Evolutionary conservation across 2,797 vertebrate species (phyloP), one percentile per base, ranked within the genome.

Genomic region (Brotula barbata): DNA sequence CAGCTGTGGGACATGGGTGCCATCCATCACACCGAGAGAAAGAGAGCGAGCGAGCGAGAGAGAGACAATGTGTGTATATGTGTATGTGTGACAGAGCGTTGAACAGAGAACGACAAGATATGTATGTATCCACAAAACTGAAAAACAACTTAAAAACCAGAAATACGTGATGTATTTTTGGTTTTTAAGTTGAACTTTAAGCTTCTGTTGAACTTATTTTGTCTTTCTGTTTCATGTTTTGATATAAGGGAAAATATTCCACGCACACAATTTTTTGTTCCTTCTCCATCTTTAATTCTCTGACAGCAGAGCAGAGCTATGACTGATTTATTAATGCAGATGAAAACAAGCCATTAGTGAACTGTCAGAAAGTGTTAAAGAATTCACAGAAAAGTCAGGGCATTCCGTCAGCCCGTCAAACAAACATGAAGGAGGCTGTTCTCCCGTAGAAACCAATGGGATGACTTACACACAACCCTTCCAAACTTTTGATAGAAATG

Each of bases 291-390:
- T n/a, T 25, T n/a, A 23, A 23, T 48, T 48, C 15, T 43, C 37
- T 21, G 46, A 31, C 25, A n/a, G 14, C 42, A 36, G 36, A n/a
- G 25, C 25, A 28, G 4, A 15, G 36, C 39, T 48, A 2, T 23
- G 15, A 23, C 6, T 44, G 20, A 41, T 64, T 43, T 16, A 56
- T 41, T 49, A n/a, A 11, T 13, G 13, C n/a, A 64, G 19, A 60
- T 59, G 9, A 51, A 56, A 48, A 7, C 9, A 28, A 58, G 63
- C 53, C 28, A 51, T 55, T 51, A 25, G 28, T 33, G 23, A 49
- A 12, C 21, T 37, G 31, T 39, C 49, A 22, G 37, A 41, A 20
- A 45, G 28, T n/a, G 11, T 28, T 52, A 39, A 61, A 57, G 23
- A 45, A 73, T 54, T 17, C 17, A 13, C 22, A 34, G 49, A 19